phyloP scores from a whole-genome alignment of 2,797 vertebrate genomes.

The Neosalanx taihuensis region DNA sequence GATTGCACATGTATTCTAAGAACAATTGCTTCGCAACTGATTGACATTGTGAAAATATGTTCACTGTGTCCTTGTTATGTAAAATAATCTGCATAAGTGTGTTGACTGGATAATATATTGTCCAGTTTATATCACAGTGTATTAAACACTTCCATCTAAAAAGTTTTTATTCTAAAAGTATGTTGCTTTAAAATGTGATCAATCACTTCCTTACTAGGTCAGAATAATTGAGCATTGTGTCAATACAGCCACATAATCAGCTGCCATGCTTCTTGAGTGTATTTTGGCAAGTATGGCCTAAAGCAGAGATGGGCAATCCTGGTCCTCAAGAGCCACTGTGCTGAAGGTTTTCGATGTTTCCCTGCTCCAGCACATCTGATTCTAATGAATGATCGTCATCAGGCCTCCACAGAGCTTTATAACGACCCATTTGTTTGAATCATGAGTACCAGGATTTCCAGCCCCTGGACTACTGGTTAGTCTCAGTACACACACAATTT shows the following conservation, averaged over 20 bases:
- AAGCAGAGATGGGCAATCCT: constrained; percentile 48
- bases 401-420: too few relatives aligned
- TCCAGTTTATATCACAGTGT: too few relatives aligned
- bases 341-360: neutral
- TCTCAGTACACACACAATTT: neutral
- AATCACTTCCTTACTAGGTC: constrained; percentile 59
- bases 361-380: neutral
- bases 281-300: constrained; percentile 46
- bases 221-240: constrained; percentile 27
- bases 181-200: constrained; percentile 61
- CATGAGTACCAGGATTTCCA: too few relatives aligned
- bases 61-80: too few relatives aligned
- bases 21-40: constrained; percentile 35
- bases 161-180: constrained; percentile 1
- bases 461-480: constrained; percentile 22
- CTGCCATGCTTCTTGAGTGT: constrained; percentile 42
- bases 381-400: too few relatives aligned
- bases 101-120: too few relatives aligned
- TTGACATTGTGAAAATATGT: constrained; percentile 26
- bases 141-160: too few relatives aligned
- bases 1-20: constrained; percentile 52
- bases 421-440: too few relatives aligned
- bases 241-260: constrained; percentile 55
- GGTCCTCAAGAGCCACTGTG: neutral
- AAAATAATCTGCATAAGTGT: too few relatives aligned